phyloP scores from a whole-genome alignment of 2,113 vertebrate species.

The Dendropsophus ebraccatus region DNA sequence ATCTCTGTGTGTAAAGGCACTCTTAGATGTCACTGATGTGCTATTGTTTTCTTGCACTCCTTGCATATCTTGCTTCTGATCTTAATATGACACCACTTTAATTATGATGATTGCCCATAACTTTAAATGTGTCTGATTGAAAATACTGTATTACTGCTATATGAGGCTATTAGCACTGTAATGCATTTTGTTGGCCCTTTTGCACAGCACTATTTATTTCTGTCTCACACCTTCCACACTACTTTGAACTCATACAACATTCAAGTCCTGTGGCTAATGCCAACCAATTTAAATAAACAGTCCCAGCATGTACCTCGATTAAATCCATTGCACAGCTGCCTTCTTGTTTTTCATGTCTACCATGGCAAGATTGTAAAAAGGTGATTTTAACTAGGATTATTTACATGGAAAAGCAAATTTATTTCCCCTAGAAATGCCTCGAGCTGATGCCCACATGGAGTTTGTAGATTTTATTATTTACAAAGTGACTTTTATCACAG shows the following conservation, averaged over 20 bases:
- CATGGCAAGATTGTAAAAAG: slow-evolving; percentile 50
- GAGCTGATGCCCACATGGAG: slow-evolving; percentile 48
- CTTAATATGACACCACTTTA: background rate
- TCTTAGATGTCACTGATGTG: too few species aligned
- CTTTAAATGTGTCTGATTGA: background rate
- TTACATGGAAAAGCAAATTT: slow-evolving; percentile 45
- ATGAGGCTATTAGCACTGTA: too few species aligned
- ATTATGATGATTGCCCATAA: background rate
- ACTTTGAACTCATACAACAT: slow-evolving; percentile 27
- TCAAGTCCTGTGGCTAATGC: slow-evolving; percentile 43
- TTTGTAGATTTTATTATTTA: slow-evolving; percentile 50
- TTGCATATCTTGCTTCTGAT: background rate
- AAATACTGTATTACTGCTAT: too few species aligned
- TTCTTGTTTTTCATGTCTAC: slow-evolving; percentile 44
- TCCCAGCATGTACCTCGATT: slow-evolving; percentile 41
- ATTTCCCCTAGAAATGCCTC: slow-evolving; percentile 45
- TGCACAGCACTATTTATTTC: background rate
- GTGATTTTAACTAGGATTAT: slow-evolving; percentile 56
- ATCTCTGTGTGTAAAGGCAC: too few species aligned
- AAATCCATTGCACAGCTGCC: slow-evolving; percentile 47
- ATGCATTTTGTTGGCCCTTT: background rate
- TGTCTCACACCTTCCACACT: background rate
- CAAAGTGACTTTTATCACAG: slow-evolving; percentile 57
- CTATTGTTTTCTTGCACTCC: too few species aligned
- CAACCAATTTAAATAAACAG: slow-evolving; percentile 48